Base-by-base conservation (phyloP, 1,140 invertebrate species). In the Bicyclus anynana region DNA sequence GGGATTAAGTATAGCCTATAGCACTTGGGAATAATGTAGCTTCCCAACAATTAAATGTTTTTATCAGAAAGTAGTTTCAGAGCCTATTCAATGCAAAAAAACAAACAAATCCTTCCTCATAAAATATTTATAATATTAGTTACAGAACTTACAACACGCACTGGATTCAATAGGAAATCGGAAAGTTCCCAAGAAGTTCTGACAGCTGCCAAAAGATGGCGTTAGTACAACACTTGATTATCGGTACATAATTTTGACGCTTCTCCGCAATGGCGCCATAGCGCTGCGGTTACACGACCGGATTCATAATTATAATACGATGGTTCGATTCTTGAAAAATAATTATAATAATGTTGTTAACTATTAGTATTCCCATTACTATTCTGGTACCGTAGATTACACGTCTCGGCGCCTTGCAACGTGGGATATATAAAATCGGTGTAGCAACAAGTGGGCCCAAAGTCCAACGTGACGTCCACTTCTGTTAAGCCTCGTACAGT, bases 401-500 rank as follows among this genome's bases (percentile, higher is more conserved):
- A 38, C 71, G 72, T 74, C 57, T 35, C 63, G 66, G 47, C 69
- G 70, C 74, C 67, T 69, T 65, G 57, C 66, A 65, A 63, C 38
- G 56, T 75, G 81, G 82, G 80, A 80, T 76, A 85, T 58, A 85
- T 54, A 5, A 52, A 73, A 42, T 74, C 71, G 80, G 72, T 74
- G 77, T 71, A 69, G 82, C 82, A 85, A 85, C 82, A 83, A 85
- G 82, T 77, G 72, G 70, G 62, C 58, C 21, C 9, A 72, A 58
- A 47, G 77, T 76, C 75, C 72, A 70, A 69, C 61, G 74, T 67
- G 78, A 72, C 67, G 66, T 66, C 65, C 62, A 69, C 77, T 85
- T 85, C 80, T 83, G 82, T 85, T 76, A 72, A 68, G 74, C 72
- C 74, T 78, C 78, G 69, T 50, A 85, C 78, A 84, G 60, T 59